Base-by-base conservation (phyloP, 2,888 invertebrate genomes). In the Rotaria sp. region DNA sequence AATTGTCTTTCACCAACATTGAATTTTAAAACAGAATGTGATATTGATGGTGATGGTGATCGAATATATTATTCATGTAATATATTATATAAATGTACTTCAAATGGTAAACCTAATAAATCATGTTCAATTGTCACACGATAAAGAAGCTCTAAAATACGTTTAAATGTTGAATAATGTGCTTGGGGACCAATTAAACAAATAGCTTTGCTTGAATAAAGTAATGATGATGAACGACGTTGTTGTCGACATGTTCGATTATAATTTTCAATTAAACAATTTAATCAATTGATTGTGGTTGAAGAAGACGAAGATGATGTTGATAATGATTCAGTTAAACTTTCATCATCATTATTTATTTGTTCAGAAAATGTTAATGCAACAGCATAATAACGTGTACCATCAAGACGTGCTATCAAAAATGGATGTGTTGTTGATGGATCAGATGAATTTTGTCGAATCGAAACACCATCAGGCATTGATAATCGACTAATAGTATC, bases 311-410 rank as follows among this genome's bases (percentile, higher is more conserved):
- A 96, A 96, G 87, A 98, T 99, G 92, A 96, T 96, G 88, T 95
- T 18, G 67, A 67, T 35, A 35, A 67, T 41, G 18, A 18, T 26
- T 41, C 26, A 10, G 75, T 13, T 45, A 4, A 75, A n/a, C 2
- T 41, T 41, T 41, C 75, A 45, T 75, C 75, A 26, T 94, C 93
- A 91, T 96, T 96, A 87, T 94, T 94, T 88, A 97, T 96, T 93
- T 96, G 96, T 92, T 99, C 99, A 92, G 95, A 97, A 92, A 98
- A 98, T 35, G 96, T 94, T 88, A 96, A 94, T 90, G 96, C 95
- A 90, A 96, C 96, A 87, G 98, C 99, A 92, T 96, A 96, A 88
- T 95, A 94, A 88, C 97, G 93, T 88, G 95, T 94, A 86, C 97
- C 98, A 93, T 99, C 97, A 92, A 98, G 97, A 89, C 95, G 93